These are phyloP conservation scores for Panopea generosa DNA, from an alignment of 2,888 invertebrate species.

Conservation along the genomic window DNA sequence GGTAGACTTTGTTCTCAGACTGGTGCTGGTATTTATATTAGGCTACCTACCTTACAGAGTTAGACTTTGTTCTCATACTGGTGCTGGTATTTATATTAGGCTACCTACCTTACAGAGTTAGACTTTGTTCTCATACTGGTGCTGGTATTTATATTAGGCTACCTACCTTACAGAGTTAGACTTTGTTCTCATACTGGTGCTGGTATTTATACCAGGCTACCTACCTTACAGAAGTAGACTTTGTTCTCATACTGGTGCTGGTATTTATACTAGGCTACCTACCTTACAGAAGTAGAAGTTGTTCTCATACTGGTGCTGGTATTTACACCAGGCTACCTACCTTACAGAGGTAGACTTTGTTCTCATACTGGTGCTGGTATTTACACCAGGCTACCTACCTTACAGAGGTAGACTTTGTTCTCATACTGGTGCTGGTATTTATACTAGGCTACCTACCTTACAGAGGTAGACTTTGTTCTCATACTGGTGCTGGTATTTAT, in stretches of 20 bases:
- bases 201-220: conserved; percentile 3
- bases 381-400: conserved; percentile 85
- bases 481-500: conserved; percentile 91
- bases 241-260: too few relatives aligned
- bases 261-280: conserved; percentile 17
- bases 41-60: conserved; percentile 6
- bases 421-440: conserved; percentile 92
- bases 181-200: too few relatives aligned
- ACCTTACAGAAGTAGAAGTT: conserved; percentile 85
- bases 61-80: too few relatives aligned
- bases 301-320: conserved; percentile 91
- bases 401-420: conserved; percentile 86
- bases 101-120: too few relatives aligned
- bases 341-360: conserved; percentile 84
- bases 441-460: conserved; percentile 82
- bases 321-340: conserved; percentile 86
- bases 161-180: too few relatives aligned
- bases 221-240: too few relatives aligned
- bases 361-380: conserved; percentile 92
- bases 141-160: conserved; percentile 88
- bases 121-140: too few relatives aligned
- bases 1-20: not conserved
- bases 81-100: too few relatives aligned
- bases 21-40: conserved; percentile 16
- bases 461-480: conserved; percentile 87